Evolutionary conservation across 1,140 invertebrate species (phyloP).

Genomic region (Drosophila mojavensis): DNA sequence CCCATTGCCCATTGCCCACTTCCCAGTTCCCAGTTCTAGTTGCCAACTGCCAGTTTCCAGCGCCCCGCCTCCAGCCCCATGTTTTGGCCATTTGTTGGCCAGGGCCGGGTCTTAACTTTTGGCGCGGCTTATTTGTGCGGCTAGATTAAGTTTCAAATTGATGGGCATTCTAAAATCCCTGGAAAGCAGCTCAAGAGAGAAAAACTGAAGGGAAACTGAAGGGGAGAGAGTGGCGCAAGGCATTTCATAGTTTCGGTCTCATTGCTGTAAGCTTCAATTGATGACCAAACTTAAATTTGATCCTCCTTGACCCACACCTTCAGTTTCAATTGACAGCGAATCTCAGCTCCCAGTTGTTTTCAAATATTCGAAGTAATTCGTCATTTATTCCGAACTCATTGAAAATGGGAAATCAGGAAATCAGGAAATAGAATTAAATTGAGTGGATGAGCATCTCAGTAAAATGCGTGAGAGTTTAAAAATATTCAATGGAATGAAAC

Average conservation of each 20-base stretch:
- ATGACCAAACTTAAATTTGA: slow-evolving; percentile 78
- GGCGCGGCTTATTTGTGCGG: slow-evolving; percentile 78
- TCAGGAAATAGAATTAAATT: too few relatives aligned
- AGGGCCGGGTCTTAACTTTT: slow-evolving; percentile 71
- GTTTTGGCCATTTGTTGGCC: slow-evolving; percentile 58
- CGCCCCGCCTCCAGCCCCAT: slow-evolving; percentile 1
- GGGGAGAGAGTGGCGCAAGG: not conserved
- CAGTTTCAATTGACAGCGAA: not conserved
- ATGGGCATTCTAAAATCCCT: slow-evolving; percentile 66
- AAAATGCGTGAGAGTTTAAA: too few relatives aligned
- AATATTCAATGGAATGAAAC: too few relatives aligned
- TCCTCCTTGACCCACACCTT: slow-evolving; percentile 33
- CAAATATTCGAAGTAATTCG: too few relatives aligned
- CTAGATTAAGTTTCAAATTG: slow-evolving; percentile 81
- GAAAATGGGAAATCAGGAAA: too few relatives aligned
- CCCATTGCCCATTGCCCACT: not conserved
- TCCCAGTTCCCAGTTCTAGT: slow-evolving; percentile 13
- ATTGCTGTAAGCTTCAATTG: slow-evolving; percentile 55
- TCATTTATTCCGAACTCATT: too few relatives aligned
- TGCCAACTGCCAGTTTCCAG: not conserved
- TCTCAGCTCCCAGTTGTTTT: too few relatives aligned
- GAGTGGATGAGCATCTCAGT: too few relatives aligned
- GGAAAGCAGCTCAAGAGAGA: not conserved
- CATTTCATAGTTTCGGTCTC: slow-evolving; percentile 29
- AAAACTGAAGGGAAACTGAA: not conserved